phyloP scores from a whole-genome alignment of 2,113 vertebrate genomes.

The Podiceps cristatus region DNA sequence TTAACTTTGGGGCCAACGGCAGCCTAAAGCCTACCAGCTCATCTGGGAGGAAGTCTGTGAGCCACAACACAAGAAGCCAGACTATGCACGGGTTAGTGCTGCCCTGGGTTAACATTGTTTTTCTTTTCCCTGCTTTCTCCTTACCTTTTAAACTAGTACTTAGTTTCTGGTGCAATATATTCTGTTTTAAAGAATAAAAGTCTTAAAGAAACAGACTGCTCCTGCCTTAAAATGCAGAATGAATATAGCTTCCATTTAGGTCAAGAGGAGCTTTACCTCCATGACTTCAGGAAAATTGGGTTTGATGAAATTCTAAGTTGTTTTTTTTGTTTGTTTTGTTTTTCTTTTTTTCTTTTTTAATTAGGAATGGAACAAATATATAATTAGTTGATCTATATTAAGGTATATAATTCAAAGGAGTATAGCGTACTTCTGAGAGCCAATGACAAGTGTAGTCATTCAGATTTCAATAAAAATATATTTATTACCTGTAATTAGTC shows the following conservation, averaged over 20 bases:
- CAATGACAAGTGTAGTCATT: constrained; percentile 34
- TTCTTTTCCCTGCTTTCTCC: neutral
- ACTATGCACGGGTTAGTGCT: neutral
- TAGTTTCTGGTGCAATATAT: neutral
- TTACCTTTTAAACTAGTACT: neutral
- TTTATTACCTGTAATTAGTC: constrained; percentile 63
- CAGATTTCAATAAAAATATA: constrained; percentile 62
- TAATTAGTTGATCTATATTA: constrained; percentile 25
- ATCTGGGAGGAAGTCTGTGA: neutral
- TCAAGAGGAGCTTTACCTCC: neutral
- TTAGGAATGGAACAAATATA: neutral
- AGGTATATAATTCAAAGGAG: constrained; percentile 12
- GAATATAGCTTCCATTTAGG: neutral
- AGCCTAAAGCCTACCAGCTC: neutral
- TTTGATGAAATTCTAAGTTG: neutral
- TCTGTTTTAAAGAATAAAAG: neutral
- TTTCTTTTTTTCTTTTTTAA: neutral
- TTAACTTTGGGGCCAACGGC: neutral
- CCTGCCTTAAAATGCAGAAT: neutral
- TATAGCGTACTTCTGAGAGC: neutral
- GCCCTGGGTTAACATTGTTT: neutral
- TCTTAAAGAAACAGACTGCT: neutral
- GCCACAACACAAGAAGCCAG: neutral
- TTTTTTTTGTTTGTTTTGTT: neutral
- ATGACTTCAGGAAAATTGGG: neutral